Evolutionary conservation across 1,140 invertebrate species (phyloP), one percentile per base, ranked within the genome.

Genomic region (Maconellicoccus hirsutus): DNA sequence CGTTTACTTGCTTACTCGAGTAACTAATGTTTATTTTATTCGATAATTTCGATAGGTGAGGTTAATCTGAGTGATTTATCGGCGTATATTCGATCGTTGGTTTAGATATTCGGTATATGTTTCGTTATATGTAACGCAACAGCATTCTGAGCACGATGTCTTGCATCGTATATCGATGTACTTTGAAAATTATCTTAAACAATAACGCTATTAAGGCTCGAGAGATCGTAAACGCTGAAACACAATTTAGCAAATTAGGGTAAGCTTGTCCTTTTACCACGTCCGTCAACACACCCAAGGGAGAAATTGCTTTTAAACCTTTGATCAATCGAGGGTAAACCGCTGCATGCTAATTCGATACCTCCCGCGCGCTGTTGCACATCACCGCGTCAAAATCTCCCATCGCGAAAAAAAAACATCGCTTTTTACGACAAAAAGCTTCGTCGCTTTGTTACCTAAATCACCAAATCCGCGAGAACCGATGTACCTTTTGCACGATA

Each of bases 401-500:
- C 12, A 33, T 33, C 29, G 29, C 29, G 3, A 12, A 33, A 33
- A n/a, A n/a, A n/a, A n/a, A n/a, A n/a, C n/a, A n/a, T 38, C 29
- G 4, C 29, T 33, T 33, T 33, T 33, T 12, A 33, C 29, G 29
- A 33, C 29, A 33, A 19, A 52, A 52, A 52, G 42, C 42, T 52
- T 19, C n/a, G 42, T 52, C 42, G 42, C n/a, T 52, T 52, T 52
- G 42, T 52, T 52, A 52, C 42, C 42, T 52, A 52, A 52, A 52
- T 52, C 42, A 52, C 42, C 42, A 52, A 52, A 52, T 52, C 42
- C 42, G 42, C 42, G 42, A 52, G 42, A 52, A 52, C 42, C 42
- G 4, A 52, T 52, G 42, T 52, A 52, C 42, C 42, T 52, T 52
- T 52, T 52, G 42, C 42, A 52, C 6, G 42, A 52, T 52, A 52